phyloP scores from a whole-genome alignment of 2,888 invertebrate genomes.

The Stictocephala bisonia region DNA sequence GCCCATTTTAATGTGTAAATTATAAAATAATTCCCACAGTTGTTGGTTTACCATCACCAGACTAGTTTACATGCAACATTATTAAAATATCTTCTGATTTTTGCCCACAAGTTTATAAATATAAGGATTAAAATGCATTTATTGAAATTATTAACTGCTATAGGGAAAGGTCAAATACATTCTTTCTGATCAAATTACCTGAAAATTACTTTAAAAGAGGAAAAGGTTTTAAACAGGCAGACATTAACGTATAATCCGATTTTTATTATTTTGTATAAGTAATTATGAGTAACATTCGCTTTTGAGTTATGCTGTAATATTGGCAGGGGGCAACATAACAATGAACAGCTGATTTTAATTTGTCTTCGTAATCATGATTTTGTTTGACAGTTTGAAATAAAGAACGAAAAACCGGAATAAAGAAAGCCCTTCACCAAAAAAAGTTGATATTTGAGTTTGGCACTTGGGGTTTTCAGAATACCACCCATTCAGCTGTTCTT shows the following conservation, averaged over 20 bases:
- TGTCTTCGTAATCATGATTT: slow-evolving; percentile 8
- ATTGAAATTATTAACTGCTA: no score
- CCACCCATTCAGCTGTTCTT: slow-evolving; percentile 34
- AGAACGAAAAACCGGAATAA: slow-evolving; percentile 2
- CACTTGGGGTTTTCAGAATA: slow-evolving; percentile 12
- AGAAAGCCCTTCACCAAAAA: slow-evolving; percentile 29
- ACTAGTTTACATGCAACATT: no score
- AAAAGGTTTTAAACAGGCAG: no score
- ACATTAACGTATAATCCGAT: slow-evolving; percentile 30
- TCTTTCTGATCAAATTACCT: no score
- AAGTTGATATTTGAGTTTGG: slow-evolving; percentile 11
- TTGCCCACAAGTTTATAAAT: no score
- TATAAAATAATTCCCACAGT: no score
- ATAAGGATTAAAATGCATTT: no score
- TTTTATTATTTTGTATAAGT: slow-evolving; percentile 40
- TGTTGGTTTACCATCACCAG: no score
- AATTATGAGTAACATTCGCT: slow-evolving; percentile 41
- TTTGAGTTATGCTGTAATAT: slow-evolving; percentile 27
- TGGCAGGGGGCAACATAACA: slow-evolving; percentile 34
- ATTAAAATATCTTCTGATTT: no score
- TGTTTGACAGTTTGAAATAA: slow-evolving; percentile 15
- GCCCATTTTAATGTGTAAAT: no score
- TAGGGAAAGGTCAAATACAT: no score
- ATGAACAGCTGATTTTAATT: slow-evolving; percentile 27
- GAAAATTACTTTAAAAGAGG: no score